phyloP scores from a whole-genome alignment of 2,888 invertebrate genomes.

The Coelopa pilipes region DNA sequence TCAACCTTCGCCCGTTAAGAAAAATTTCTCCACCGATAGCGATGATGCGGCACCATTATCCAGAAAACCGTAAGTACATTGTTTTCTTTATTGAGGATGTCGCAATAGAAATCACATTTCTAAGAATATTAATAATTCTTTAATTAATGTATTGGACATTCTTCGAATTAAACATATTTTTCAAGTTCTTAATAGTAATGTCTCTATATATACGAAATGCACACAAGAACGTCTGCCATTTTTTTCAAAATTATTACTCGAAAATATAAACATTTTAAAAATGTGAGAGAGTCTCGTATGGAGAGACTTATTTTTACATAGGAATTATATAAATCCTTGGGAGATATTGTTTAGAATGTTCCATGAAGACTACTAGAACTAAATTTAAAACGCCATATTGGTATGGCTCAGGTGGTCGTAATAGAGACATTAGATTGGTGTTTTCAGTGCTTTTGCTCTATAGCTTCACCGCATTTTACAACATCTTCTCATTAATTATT shows the following conservation, averaged over 20 bases:
- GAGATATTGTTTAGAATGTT: neutral
- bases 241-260: neutral
- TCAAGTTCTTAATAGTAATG: neutral
- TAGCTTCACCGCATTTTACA: no score
- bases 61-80: constrained; percentile 65
- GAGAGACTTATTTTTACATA: constrained; percentile 7
- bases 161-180: neutral
- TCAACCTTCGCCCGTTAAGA: constrained; percentile 85
- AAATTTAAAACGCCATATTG: no score
- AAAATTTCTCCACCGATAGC: constrained; percentile 82
- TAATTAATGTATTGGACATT: neutral
- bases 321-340: no score
- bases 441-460: no score
- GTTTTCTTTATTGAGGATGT: no score
- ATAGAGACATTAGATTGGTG: no score
- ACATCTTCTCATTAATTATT: no score
- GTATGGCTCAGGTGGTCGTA: no score
- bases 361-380: neutral
- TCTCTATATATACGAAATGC: constrained; percentile 40
- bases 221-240: constrained; percentile 37
- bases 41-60: constrained; percentile 70
- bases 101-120: neutral
- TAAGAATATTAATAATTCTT: constrained; percentile 3
- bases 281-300: neutral
- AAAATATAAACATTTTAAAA: neutral